phyloP scores from a whole-genome alignment of 1,140 invertebrate species.

The Capitella teleta region DNA sequence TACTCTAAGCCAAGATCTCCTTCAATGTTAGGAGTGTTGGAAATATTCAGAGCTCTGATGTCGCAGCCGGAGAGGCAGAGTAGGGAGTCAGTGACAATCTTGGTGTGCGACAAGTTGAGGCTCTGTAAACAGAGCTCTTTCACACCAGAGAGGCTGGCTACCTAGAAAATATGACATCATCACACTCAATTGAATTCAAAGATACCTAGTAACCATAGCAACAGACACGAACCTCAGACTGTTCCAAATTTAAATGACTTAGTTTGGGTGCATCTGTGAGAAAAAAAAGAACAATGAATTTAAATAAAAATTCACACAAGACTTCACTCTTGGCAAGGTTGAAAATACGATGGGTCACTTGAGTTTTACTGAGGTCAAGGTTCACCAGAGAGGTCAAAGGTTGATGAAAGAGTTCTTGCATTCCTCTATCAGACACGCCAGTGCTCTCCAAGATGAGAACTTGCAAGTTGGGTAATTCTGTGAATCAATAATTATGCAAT shows the following conservation, averaged over 20 bases:
- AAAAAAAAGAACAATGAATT: too few species aligned
- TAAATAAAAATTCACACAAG: too few species aligned
- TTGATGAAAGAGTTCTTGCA: conserved; percentile 16
- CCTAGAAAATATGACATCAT: conserved; percentile 9
- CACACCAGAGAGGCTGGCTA: conserved; percentile 20
- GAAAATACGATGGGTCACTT: conserved; percentile 24
- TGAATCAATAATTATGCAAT: too few species aligned
- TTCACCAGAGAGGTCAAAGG: neutral
- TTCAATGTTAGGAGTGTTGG: conserved; percentile 16
- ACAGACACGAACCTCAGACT: conserved; percentile 20
- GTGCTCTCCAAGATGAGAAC: conserved; percentile 25
- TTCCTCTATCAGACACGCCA: conserved; percentile 23
- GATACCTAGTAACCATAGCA: too few species aligned
- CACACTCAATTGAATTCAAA: too few species aligned
- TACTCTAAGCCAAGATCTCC: conserved; percentile 18
- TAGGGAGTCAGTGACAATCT: conserved; percentile 19
- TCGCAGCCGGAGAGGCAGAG: conserved; percentile 12
- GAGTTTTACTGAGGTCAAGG: conserved; percentile 26
- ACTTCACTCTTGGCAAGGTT: conserved; percentile 18
- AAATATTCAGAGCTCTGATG: conserved; percentile 16
- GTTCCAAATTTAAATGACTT: conserved; percentile 21
- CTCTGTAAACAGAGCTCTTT: conserved; percentile 17
- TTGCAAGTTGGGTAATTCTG: conserved; percentile 21
- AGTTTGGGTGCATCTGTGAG: conserved; percentile 18
- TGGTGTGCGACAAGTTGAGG: conserved; percentile 20